Conservation (phyloP, 2,113 vertebrate genomes). For the Burhinus bistriatus region DNA sequence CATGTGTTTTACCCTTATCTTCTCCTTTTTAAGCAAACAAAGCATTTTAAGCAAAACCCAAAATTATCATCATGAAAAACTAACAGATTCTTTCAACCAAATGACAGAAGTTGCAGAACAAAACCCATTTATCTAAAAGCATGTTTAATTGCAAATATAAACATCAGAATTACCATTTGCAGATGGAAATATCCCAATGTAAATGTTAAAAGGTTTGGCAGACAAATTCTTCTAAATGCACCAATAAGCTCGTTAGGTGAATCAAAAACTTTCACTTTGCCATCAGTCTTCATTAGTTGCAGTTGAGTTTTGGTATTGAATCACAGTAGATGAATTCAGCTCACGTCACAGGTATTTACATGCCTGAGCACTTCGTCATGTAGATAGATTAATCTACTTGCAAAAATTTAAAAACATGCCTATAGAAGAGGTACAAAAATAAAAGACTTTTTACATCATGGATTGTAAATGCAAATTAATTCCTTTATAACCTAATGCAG, state of each 20-base stretch:
- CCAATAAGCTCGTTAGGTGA: not conserved
- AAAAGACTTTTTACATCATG: not conserved
- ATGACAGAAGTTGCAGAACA: not conserved
- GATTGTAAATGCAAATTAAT: not conserved
- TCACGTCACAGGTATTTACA: conserved; percentile 27
- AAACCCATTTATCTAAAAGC: not conserved
- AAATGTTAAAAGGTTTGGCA: not conserved
- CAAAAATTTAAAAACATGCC: not conserved
- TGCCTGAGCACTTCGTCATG: not conserved
- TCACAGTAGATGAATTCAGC: not conserved
- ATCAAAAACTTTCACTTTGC: conserved; percentile 28
- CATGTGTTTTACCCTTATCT: not conserved
- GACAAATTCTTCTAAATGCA: not conserved
- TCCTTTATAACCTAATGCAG: not conserved
- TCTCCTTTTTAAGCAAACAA: not conserved
- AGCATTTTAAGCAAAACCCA: not conserved
- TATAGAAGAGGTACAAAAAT: not conserved
- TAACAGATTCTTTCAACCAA: not conserved
- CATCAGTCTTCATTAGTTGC: conserved; percentile 47
- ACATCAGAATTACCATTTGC: not conserved
- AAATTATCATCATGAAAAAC: not conserved
- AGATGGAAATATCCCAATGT: not conserved
- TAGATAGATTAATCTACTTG: conserved; percentile 5
- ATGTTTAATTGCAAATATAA: not conserved
- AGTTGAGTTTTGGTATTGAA: conserved; percentile 17